Percentiles rank a stretch among this genome's conserved stretches.
phyloP scores from a whole-genome alignment of 2,888 invertebrate genomes.

The Therioaphis trifolii region DNA sequence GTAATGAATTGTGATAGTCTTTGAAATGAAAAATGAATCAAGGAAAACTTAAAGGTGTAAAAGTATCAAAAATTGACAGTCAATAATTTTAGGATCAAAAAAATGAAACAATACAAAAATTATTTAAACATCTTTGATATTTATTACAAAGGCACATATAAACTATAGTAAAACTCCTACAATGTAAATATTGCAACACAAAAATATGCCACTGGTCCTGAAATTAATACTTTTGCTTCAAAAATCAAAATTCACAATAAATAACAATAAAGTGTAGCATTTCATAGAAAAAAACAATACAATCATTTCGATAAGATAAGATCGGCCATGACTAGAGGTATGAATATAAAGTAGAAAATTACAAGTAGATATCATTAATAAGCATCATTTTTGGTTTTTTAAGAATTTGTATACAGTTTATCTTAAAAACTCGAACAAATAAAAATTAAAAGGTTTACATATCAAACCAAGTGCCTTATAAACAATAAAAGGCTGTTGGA shows the following conservation, averaged over 20 bases:
- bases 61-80: too few species aligned
- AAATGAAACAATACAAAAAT: neutral
- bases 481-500: neutral
- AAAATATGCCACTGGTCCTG: constrained; percentile 51
- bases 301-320: constrained; percentile 42
- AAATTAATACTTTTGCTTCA: constrained; percentile 55
- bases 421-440: constrained; percentile 20
- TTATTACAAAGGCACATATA: constrained; percentile 61
- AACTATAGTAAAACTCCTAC: constrained; percentile 57
- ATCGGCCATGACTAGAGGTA: constrained; percentile 54
- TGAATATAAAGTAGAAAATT: constrained; percentile 29
- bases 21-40: too few species aligned
- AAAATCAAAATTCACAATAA: constrained; percentile 55
- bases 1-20: too few species aligned
- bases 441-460: constrained; percentile 25
- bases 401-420: constrained; percentile 29
- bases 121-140: constrained; percentile 51
- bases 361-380: too few species aligned
- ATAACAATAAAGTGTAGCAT: constrained; percentile 58
- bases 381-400: constrained; percentile 1
- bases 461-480: neutral
- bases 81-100: neutral
- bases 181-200: constrained; percentile 59
- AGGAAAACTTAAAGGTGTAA: too few species aligned
- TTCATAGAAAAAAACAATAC: constrained; percentile 45